Evolutionary conservation across 1,140 invertebrate species (phyloP).

Genomic region (Lepidotrigona ventralis): DNA sequence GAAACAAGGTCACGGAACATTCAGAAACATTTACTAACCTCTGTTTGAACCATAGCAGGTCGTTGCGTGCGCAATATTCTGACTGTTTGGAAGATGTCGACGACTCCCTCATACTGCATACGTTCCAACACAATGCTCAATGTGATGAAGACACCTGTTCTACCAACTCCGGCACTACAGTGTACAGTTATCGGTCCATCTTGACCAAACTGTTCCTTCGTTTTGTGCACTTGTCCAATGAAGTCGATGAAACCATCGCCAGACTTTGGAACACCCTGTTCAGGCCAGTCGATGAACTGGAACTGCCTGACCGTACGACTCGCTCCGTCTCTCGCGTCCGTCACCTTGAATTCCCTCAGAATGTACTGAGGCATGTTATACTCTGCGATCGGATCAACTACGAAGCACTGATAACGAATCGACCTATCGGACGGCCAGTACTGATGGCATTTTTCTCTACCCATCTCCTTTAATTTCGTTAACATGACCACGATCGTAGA

Average conservation of each 20-base stretch:
- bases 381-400: slow-evolving; percentile 99
- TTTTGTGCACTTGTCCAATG: slow-evolving; percentile 99
- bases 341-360: slow-evolving; percentile 98
- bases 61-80: slow-evolving; percentile 98
- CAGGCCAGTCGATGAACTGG: slow-evolving; percentile 99
- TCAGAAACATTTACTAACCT: slow-evolving; percentile 83
- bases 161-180: slow-evolving; percentile 97
- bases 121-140: slow-evolving; percentile 98
- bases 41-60: slow-evolving; percentile 99
- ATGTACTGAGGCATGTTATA: slow-evolving; percentile 99
- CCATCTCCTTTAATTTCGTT: slow-evolving; percentile 98
- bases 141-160: slow-evolving; percentile 99
- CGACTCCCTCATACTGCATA: slow-evolving; percentile 99
- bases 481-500: slow-evolving; percentile 99
- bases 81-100: slow-evolving; percentile 99
- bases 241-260: slow-evolving; percentile 99
- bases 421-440: slow-evolving; percentile 99
- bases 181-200: slow-evolving; percentile 99
- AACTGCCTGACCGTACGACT: slow-evolving; percentile 98
- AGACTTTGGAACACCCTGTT: slow-evolving; percentile 98
- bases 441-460: slow-evolving; percentile 98
- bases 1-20: too few relatives aligned
- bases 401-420: slow-evolving; percentile 97
- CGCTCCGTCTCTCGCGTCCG: slow-evolving; percentile 95
- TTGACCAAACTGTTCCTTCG: slow-evolving; percentile 99